phyloP scores from a whole-genome alignment of 2,797 vertebrate species.

The Malurus leucopterus region DNA sequence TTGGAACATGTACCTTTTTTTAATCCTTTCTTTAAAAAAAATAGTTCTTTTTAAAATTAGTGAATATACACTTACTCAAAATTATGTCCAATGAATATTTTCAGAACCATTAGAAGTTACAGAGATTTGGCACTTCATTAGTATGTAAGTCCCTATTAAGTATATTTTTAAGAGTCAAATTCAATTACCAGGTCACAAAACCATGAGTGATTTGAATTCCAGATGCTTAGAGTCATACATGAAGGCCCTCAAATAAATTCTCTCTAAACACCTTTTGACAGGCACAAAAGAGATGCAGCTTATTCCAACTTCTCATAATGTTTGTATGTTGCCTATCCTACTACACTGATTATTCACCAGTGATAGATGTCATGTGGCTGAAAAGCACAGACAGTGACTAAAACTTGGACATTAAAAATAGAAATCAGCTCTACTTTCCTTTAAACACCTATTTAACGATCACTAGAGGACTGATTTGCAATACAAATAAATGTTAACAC shows the following conservation, averaged over 20 bases:
- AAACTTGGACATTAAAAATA: neutral
- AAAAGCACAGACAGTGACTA: neutral
- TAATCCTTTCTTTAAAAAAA: fast-evolving
- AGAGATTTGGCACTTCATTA: neutral
- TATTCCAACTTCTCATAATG: neutral
- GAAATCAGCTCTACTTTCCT: neutral
- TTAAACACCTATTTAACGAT: neutral
- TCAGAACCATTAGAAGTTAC: neutral
- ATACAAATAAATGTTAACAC: neutral
- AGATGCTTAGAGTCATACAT: neutral
- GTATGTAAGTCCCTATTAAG: neutral
- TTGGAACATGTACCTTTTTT: neutral
- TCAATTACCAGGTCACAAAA: neutral
- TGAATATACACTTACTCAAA: neutral
- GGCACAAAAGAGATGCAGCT: neutral
- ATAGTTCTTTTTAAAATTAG: neutral
- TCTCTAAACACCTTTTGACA: neutral
- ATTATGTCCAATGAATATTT: neutral
- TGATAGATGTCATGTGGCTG: neutral
- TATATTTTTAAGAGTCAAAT: neutral
- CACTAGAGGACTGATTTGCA: neutral
- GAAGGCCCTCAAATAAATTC: neutral
- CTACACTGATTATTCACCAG: neutral
- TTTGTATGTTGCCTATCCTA: neutral
- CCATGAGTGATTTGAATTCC: neutral